A percentile compares a stretch with the other conserved stretches of the same genome.
phyloP scores from a whole-genome alignment of 2,113 vertebrate genomes.

The Erythrocercus mccallii region DNA sequence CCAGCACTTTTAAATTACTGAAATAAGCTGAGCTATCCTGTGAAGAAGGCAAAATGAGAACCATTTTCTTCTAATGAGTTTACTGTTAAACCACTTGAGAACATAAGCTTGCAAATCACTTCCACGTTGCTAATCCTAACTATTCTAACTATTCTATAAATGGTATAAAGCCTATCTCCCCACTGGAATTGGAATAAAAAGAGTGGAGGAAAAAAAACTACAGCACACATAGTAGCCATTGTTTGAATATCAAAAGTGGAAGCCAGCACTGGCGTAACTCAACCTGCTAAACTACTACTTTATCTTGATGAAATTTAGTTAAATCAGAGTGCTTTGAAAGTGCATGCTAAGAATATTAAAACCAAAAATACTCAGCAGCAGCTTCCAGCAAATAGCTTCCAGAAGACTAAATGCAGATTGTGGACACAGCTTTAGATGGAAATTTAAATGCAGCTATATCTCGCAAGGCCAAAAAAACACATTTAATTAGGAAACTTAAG shows the following conservation, averaged over 20 bases:
- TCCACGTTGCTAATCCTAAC: background rate
- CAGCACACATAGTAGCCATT: background rate
- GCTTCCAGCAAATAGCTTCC: background rate
- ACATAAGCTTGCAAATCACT: constrained; percentile 5
- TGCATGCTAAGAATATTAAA: background rate
- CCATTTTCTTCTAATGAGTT: background rate
- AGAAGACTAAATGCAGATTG: background rate
- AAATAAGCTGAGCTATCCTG: background rate
- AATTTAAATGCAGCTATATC: background rate
- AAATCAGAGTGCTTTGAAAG: background rate
- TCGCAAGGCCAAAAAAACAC: background rate
- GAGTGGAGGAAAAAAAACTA: background rate
- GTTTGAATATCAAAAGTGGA: background rate
- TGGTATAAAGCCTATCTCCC: background rate
- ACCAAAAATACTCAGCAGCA: background rate
- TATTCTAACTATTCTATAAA: background rate
- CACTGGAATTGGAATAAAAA: background rate
- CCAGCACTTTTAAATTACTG: background rate
- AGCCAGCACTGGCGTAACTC: background rate
- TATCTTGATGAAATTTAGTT: background rate
- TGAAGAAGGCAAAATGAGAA: background rate
- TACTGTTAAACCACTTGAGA: background rate
- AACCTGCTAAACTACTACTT: background rate
- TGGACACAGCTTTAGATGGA: background rate
- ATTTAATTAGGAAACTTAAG: background rate